A percentile compares a stretch with the other conserved stretches of the same genome.
phyloP scores from a whole-genome alignment of 2,797 vertebrate species.

The Brachyrhaphis roseni region DNA sequence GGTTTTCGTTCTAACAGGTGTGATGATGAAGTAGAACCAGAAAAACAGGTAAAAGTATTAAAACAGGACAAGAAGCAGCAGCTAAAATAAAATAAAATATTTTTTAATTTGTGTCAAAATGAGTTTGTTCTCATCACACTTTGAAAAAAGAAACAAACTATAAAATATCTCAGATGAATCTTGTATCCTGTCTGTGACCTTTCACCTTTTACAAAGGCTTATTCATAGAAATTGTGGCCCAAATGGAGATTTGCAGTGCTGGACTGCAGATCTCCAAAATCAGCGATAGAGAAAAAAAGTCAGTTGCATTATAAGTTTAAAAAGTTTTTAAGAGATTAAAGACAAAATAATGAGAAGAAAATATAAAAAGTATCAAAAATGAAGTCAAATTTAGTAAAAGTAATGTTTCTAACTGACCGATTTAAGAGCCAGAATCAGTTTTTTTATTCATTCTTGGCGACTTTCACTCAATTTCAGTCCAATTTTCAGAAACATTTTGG shows the following conservation, averaged over 20 bases:
- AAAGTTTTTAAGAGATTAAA: too few relatives aligned
- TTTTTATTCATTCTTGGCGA: too few relatives aligned
- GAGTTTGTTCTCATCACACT: not conserved
- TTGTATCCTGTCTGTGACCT: not conserved
- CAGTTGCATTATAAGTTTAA: too few relatives aligned
- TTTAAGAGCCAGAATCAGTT: too few relatives aligned
- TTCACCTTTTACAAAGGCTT: not conserved
- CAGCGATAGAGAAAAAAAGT: not conserved
- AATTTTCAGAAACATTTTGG: too few relatives aligned
- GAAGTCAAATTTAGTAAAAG: not conserved
- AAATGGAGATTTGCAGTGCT: not conserved
- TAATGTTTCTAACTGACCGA: not conserved
- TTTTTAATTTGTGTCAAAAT: not conserved
- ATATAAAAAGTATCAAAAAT: not conserved
- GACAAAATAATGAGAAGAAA: not conserved
- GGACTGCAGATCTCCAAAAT: not conserved
- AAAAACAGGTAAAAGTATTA: slow-evolving; percentile 1
- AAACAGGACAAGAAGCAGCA: not conserved
- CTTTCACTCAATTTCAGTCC: too few relatives aligned
- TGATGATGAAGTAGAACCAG: slow-evolving; percentile 21
- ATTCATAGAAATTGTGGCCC: not conserved
- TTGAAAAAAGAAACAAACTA: too few relatives aligned
- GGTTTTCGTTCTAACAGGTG: slow-evolving; percentile 13
- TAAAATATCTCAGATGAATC: not conserved
- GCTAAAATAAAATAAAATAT: not conserved